A percentile compares a stretch with the other conserved stretches of the same genome.
Conservation (phyloP, 2,888 invertebrate species). For the Apodemia duryi region DNA sequence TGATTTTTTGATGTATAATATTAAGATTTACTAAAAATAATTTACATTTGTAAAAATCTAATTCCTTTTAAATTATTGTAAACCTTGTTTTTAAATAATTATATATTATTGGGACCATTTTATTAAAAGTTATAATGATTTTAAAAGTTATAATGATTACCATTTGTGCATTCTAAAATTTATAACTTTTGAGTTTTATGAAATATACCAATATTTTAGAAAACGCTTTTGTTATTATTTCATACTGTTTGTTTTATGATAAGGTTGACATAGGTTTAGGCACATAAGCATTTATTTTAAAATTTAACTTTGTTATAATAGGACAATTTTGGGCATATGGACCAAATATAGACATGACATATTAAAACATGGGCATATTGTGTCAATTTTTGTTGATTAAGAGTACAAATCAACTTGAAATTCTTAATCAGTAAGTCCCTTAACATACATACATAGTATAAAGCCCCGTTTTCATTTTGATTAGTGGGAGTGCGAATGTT, state of each 20-base stretch:
- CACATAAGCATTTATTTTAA: too few relatives aligned
- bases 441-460: too few relatives aligned
- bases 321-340: too few relatives aligned
- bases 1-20: not conserved
- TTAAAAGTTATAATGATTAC: not conserved
- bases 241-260: not conserved
- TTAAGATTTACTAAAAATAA: not conserved
- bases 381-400: too few relatives aligned
- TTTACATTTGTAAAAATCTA: not conserved
- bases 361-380: too few relatives aligned
- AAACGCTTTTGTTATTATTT: not conserved
- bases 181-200: slow-evolving; percentile 3
- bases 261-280: too few relatives aligned
- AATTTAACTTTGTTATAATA: too few relatives aligned
- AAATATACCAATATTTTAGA: slow-evolving; percentile 6
- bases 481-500: too few relatives aligned
- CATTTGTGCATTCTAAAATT: not conserved
- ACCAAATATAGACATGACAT: too few relatives aligned
- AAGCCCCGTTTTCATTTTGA: too few relatives aligned
- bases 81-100: not conserved
- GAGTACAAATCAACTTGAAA: too few relatives aligned
- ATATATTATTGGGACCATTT: slow-evolving; percentile 6
- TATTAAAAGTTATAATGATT: not conserved
- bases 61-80: not conserved
- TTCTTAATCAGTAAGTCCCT: too few relatives aligned